Evolutionary conservation across 2,113 vertebrate genomes (phyloP).

Genomic region (Triplophysa tibetana): DNA sequence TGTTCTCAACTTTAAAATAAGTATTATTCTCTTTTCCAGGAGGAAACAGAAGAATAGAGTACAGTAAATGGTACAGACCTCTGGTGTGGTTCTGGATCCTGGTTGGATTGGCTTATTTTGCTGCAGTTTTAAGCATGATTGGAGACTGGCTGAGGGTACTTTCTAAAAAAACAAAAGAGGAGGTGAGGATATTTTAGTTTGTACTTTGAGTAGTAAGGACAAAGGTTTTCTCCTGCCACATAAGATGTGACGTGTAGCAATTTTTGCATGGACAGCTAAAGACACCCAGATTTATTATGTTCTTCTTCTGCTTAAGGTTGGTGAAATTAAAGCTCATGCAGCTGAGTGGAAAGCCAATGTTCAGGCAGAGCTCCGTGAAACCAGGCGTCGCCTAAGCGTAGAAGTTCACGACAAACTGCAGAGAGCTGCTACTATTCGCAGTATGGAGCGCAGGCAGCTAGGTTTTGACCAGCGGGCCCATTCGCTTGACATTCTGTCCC

Average conservation of each 20-base stretch:
- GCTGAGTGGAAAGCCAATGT: slow-evolving; percentile 95
- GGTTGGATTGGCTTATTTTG: slow-evolving; percentile 93
- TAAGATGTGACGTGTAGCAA: background rate
- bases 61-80: slow-evolving; percentile 90
- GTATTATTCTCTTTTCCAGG: slow-evolving; percentile 72
- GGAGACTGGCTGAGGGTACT: slow-evolving; percentile 95
- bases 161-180: slow-evolving; percentile 96
- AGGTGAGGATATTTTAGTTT: slow-evolving; percentile 76
- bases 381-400: slow-evolving; percentile 86
- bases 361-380: slow-evolving; percentile 90
- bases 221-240: background rate
- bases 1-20: background rate
- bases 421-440: slow-evolving; percentile 90
- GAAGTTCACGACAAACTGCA: slow-evolving; percentile 96
- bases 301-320: slow-evolving; percentile 76
- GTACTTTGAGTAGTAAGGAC: background rate
- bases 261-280: background rate
- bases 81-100: slow-evolving; percentile 98
- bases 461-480: slow-evolving; percentile 91
- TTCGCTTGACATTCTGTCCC: slow-evolving; percentile 91
- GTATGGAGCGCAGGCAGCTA: slow-evolving; percentile 90
- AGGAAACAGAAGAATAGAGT: slow-evolving; percentile 84
- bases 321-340: slow-evolving; percentile 90
- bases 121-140: slow-evolving; percentile 96
- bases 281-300: background rate